Evolutionary conservation across 2,113 vertebrate species (phyloP), one percentile per base, ranked within the genome.

Genomic region (Ailuropoda melanoleuca): DNA sequence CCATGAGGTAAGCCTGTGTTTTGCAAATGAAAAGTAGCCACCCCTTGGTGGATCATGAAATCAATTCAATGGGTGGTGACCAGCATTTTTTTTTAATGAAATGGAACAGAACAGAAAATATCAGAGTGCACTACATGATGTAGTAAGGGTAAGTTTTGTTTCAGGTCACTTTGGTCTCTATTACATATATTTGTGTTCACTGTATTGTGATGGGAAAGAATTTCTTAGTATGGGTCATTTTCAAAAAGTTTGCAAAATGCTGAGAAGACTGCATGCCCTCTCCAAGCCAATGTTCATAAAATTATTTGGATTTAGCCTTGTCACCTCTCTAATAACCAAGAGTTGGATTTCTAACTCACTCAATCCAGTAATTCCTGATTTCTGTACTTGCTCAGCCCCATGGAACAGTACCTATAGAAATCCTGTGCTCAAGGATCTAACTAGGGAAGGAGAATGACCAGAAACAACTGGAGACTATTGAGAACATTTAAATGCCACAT

Each of bases 221-320:
- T 60, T 74, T 88, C 31, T 95, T 77, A 86, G 4, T 60, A 66
- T 37, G 43, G 6, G 14, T 88, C 39, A 90, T 24, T 88, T 97
- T 80, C 55, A 60, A 82, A 90, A 75, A n/a, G 14, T 90, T 74
- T 80, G 85, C 53, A 97, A 96, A 93, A 77, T 81, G 37, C 18
- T 68, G 10, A 74, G n/a, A 6, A 78, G 17, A 77, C 11, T 11
- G 8, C 26, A 8, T 80, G 13, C 13, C 43, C 6, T 81, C n/a
- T 60, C 87, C 26, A 64, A 0, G 18, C 18, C n/a, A 81, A 34
- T 62, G 34, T 70, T 55, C 39, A 78, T 82, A 95, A 96, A 87
- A 90, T 74, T 60, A 58, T 58, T 78, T 87, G 43, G 31, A 78
- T 66, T 94, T 68, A 84, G 55, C 26, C 8, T 78, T 75, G 46